Evolutionary conservation across 92 coral and sea anemone genomes (phyloP).

Genomic region (Pocillopora meandrina): DNA sequence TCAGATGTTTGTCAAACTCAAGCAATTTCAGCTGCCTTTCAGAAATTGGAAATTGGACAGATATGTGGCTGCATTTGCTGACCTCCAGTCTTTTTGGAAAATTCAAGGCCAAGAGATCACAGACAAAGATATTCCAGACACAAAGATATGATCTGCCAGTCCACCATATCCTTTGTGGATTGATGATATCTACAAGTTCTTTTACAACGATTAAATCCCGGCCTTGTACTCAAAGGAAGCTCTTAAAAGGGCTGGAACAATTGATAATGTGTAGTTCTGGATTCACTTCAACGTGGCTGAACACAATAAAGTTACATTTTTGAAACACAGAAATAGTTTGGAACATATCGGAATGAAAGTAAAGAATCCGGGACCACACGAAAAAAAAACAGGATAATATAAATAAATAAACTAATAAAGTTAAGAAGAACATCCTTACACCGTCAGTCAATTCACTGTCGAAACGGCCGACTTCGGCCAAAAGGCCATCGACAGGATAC

Average conservation of each 20-base stretch:
- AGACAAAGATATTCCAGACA: background rate
- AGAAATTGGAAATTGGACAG: conserved; percentile 58
- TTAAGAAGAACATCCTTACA: too few species aligned
- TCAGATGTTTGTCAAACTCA: conserved; percentile 4
- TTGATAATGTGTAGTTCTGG: conserved; percentile 52
- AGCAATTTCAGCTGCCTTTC: background rate
- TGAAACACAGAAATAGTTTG: background rate
- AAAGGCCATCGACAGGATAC: too few species aligned
- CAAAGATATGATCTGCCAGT: conserved; percentile 20
- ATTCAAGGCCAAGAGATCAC: background rate
- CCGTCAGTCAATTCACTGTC: too few species aligned
- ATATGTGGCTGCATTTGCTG: conserved; percentile 42
- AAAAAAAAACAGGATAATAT: background rate
- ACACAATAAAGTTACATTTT: conserved; percentile 20
- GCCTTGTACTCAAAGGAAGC: conserved; percentile 16
- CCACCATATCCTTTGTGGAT: conserved; percentile 60
- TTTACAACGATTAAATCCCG: conserved; percentile 24
- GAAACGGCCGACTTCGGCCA: too few species aligned
- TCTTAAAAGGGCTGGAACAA: conserved; percentile 45
- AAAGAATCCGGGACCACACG: background rate
- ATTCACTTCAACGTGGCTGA: conserved; percentile 43
- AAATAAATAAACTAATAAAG: too few species aligned
- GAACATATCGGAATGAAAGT: background rate
- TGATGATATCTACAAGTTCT: conserved; percentile 49
- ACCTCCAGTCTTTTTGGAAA: conserved; percentile 27